Percentiles rank a stretch among this genome's conserved stretches.
Evolutionary conservation across 2,113 vertebrate genomes (phyloP).

Genomic region (Bos taurus): DNA sequence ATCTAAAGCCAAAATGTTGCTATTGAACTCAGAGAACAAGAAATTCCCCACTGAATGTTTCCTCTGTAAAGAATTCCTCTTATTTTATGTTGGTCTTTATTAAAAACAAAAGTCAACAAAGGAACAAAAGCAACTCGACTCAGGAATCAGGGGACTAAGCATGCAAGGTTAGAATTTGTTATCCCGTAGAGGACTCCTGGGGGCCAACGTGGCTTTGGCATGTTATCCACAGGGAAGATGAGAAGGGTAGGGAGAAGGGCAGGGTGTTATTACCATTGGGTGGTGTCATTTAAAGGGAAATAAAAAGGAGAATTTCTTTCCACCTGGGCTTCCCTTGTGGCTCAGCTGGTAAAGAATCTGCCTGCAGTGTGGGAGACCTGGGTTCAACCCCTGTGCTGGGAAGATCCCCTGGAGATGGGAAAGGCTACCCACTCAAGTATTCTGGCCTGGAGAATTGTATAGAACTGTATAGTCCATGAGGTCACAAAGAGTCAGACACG

Average conservation of each 20-base stretch:
- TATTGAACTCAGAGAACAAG: background rate
- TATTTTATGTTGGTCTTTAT: slow-evolving; percentile 15
- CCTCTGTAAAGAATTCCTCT: background rate
- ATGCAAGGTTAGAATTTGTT: background rate
- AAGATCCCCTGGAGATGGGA: background rate
- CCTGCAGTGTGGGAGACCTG: background rate
- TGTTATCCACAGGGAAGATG: background rate
- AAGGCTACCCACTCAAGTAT: background rate
- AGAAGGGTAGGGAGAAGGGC: background rate
- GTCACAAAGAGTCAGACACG: background rate
- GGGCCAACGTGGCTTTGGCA: background rate
- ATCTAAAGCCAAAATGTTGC: background rate
- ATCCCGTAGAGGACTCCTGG: background rate
- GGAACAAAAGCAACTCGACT: background rate
- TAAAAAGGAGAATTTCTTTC: background rate
- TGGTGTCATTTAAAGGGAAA: background rate
- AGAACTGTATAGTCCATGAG: background rate
- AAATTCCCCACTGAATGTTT: background rate
- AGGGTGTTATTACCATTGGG: background rate
- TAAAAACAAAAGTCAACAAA: slow-evolving; percentile 25
- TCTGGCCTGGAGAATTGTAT: background rate
- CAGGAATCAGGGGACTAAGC: background rate
- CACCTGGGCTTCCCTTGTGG: background rate
- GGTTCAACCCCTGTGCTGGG: background rate
- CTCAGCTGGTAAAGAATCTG: background rate